phyloP scores from a whole-genome alignment of 2,113 vertebrate species.

The Charina bottae region DNA sequence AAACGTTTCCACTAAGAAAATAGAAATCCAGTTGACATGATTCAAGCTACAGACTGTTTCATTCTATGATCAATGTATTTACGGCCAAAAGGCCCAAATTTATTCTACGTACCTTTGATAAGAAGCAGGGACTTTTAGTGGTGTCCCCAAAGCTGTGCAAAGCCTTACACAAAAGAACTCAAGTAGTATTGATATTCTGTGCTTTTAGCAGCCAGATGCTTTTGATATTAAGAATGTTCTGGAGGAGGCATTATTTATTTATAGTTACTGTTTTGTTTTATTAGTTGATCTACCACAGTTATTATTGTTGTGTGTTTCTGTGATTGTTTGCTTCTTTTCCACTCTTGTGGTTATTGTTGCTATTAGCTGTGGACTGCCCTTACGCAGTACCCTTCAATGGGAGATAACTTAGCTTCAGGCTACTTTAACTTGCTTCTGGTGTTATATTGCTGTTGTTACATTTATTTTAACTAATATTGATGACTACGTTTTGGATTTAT shows the following conservation, averaged over 20 bases:
- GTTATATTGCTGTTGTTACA: too few relatives aligned
- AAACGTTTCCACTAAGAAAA: too few relatives aligned
- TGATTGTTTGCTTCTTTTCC: not conserved
- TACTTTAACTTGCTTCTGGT: not conserved
- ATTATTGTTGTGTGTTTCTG: not conserved
- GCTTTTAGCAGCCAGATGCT: not conserved
- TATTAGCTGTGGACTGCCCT: not conserved
- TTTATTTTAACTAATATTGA: too few relatives aligned
- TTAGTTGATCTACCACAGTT: not conserved
- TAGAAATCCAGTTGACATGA: too few relatives aligned
- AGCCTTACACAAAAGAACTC: not conserved
- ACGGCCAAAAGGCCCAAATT: too few relatives aligned
- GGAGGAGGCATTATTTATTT: not conserved
- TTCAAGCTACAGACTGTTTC: too few relatives aligned
- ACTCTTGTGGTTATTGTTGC: not conserved
- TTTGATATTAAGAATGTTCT: not conserved
- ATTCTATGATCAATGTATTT: too few relatives aligned
- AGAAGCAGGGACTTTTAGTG: too few relatives aligned
- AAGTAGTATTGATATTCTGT: not conserved
- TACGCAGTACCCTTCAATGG: not conserved
- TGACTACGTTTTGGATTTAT: too few relatives aligned
- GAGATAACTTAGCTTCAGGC: not conserved
- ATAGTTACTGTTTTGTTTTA: not conserved
- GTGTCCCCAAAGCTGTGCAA: too few relatives aligned
- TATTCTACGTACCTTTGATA: too few relatives aligned